Evolutionary conservation across 2,888 invertebrate species (phyloP), one percentile per base, ranked within the genome.

Genomic region (Heliconius ismenius): DNA sequence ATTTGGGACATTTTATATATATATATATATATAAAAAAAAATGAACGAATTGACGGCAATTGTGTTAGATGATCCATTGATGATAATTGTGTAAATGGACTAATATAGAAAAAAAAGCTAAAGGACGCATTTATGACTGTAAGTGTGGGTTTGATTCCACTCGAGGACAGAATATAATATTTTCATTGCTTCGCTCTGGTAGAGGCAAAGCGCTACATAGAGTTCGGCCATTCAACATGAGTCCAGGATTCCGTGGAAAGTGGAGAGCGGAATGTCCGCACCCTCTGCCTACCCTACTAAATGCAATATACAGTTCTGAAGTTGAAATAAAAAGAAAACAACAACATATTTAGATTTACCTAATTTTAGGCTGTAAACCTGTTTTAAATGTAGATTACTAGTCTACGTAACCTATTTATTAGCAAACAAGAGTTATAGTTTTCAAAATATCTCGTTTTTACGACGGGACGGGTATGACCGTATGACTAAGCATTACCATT

Each of bases 301-400:
- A 49, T 18, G 43, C 43, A 18, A 4, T 4, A 43, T 43, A 43
- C 3, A 43, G 6, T 4, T 32, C 15, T 43, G 43, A 43, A 43
- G 15, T 15, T 43, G 15, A 43, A 43, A 43, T 2, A 39, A 43
- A 15, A 4, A 43, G 6, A 1, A 18, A 49, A 49, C 43, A 18
- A 49, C 43, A 28, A 58, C 21, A 70, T 26, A 13, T 26, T 54
- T 70, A 32, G 7, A 72, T 10, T 10, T 49, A 24, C 36, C 73
- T 76, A 73, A 76, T 78, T 72, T 58, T 65, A 21, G 26, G 70
- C 54, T 39, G 63, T 76, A 69, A 76, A 76, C 70, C 76, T 72
- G 65, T 72, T 78, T 70, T 69, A 74, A 70, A 79, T 79, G 70
- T 73, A 76, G 81, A 79, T 81, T 80, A 81, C 79, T 80, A 77